Conservation (phyloP, 2,113 vertebrate genomes). For the Neotoma lepida region DNA sequence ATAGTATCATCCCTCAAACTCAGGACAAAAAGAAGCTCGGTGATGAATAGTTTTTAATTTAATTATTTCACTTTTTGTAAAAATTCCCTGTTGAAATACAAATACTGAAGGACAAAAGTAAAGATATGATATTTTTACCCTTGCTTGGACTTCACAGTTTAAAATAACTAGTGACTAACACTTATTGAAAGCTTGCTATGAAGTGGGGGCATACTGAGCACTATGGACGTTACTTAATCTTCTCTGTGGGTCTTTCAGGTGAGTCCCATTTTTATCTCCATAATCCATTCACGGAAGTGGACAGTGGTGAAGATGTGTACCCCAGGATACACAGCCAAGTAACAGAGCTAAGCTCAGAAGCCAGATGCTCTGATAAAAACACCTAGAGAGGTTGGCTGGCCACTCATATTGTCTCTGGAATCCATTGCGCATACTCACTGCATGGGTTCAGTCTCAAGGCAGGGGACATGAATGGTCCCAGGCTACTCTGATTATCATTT, state of each 20-base stretch:
- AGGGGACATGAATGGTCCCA: background rate
- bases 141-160: background rate
- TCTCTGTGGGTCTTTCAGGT: background rate
- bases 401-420: background rate
- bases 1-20: background rate
- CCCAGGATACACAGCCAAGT: background rate
- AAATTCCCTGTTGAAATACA: background rate
- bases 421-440: background rate
- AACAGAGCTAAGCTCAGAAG: background rate
- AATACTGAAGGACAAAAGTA: background rate
- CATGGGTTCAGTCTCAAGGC: background rate
- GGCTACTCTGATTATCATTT: background rate
- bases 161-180: background rate
- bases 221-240: background rate
- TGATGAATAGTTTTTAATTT: background rate
- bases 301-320: background rate
- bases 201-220: background rate
- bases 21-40: background rate
- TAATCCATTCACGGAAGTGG: background rate
- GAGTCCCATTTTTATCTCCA: no score
- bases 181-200: background rate
- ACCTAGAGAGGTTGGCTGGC: background rate
- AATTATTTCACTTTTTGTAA: background rate
- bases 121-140: background rate
- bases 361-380: background rate